These are phyloP conservation scores for Hyposoter dolosus DNA, from an alignment of 2,888 invertebrate genomes.

Conservation along the genomic window DNA sequence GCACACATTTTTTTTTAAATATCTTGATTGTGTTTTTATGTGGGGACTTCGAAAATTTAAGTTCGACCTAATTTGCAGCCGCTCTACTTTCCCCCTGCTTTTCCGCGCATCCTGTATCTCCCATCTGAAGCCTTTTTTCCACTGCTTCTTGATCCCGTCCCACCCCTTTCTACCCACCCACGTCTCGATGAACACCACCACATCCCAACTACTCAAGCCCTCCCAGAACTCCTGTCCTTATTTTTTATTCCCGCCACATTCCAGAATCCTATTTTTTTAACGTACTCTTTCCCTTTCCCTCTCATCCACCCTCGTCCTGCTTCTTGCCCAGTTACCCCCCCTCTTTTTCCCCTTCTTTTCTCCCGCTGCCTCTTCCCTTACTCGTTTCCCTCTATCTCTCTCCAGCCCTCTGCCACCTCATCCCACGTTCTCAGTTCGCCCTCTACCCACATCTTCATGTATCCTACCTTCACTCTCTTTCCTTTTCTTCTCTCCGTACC, in stretches of 20 bases:
- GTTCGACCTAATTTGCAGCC: too few species aligned
- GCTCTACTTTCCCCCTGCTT: too few species aligned
- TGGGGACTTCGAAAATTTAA: too few species aligned
- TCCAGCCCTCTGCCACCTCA: too few species aligned
- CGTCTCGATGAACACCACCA: background rate
- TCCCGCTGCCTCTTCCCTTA: too few species aligned
- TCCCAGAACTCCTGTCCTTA: slow-evolving; percentile 11
- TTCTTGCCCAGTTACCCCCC: background rate
- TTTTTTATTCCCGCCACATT: background rate
- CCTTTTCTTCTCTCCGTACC: background rate
- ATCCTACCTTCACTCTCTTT: background rate
- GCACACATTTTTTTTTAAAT: too few species aligned
- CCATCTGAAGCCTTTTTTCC: background rate
- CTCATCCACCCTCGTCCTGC: background rate
- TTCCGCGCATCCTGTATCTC: slow-evolving; percentile 29
- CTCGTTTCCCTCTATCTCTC: too few species aligned
- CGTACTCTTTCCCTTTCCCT: background rate
- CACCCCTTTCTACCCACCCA: background rate
- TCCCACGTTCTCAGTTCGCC: too few species aligned
- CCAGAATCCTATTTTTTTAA: background rate
- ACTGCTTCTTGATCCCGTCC: background rate
- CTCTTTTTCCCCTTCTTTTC: background rate
- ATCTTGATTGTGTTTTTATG: too few species aligned
- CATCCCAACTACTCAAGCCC: background rate
- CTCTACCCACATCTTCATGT: too few species aligned